Conservation (phyloP, 2,113 vertebrate genomes). For the Aptenodytes patagonicus region DNA sequence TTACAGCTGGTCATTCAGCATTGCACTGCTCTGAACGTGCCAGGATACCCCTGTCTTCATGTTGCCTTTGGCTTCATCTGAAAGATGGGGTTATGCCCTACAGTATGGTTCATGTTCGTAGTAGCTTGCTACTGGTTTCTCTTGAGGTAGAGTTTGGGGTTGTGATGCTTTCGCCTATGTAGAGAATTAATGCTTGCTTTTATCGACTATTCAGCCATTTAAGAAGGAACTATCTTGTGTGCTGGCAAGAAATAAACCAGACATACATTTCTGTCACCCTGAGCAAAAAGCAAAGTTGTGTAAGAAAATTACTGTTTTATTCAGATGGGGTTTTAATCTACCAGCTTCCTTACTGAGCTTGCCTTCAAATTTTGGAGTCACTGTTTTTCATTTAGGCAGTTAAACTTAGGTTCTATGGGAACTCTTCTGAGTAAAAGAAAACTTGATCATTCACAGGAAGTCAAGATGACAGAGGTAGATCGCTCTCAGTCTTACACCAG, state of each 20-base stretch:
- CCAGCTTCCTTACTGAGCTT: background rate
- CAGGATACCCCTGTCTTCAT: background rate
- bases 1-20: background rate
- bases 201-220: background rate
- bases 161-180: background rate
- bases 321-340: background rate
- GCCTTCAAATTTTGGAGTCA: background rate
- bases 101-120: background rate
- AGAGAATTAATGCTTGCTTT: background rate
- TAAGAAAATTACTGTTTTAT: background rate
- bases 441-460: background rate
- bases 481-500: background rate
- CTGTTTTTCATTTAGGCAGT: background rate
- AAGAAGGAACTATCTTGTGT: background rate
- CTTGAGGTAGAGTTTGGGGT: background rate
- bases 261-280: background rate
- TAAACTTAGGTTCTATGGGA: background rate
- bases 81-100: background rate
- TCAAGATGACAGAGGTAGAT: background rate
- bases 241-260: background rate
- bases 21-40: background rate
- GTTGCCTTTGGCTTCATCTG: background rate
- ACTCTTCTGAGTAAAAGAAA: background rate
- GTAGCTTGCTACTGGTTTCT: background rate
- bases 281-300: background rate